phyloP scores from a whole-genome alignment of 1,140 invertebrate species.

The silkworm (Bombyx mori) region ASM3026992v2 NC_085113.1:514001-514500 shows the following conservation, averaged over 20 bases:
- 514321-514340: conserved; percentile 18
- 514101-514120: conserved; percentile 94
- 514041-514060: conserved; percentile 71
- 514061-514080: conserved; percentile 92
- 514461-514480: too few species aligned
- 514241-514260: neutral
- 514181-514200: neutral
- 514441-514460: too few species aligned
- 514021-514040: neutral
- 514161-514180: neutral
- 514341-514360: neutral
- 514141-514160: neutral
- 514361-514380: neutral
- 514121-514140: conserved; percentile 44
- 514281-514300: conserved; percentile 21
- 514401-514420: too few species aligned
- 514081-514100: conserved; percentile 99
- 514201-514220: neutral
- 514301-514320: conserved; percentile 34
- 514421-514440: too few species aligned
- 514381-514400: neutral
- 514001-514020: neutral
- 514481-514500: too few species aligned
- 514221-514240: neutral
- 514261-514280: conserved; percentile 34